Base-by-base conservation (phyloP, 2,888 invertebrate species). In the Platycnemis pennipes region DNA sequence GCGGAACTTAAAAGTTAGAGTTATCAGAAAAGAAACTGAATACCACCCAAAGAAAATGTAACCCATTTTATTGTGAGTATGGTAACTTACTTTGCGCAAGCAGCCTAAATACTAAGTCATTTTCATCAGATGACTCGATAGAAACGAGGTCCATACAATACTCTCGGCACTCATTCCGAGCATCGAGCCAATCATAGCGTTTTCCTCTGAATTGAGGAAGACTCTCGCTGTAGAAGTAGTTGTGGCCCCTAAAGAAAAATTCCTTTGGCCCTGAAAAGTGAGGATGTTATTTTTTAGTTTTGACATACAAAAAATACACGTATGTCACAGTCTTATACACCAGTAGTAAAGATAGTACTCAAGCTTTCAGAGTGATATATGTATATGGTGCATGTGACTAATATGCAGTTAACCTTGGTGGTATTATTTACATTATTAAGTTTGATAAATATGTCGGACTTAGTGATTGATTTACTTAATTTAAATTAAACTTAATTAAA, bases 71-170 rank as follows among this genome's bases (percentile, higher is more conserved):
- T 31, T 91, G 31, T 8, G 88, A 46, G 8, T 56, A 85, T 4
- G 42, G 44, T 46, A 94, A 96, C 97, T 97, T 96, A 98, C 98
- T 98, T 96, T 98, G 98, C 96, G 98, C 98, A 95, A 99, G 98
- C 87, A 98, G 97, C 96, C 98, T 98, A 97, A 98, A 98, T 96
- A 99, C 98, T 96, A 99, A 97, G 96, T 99, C 98, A 96, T 99
- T 99, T 96, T 99, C 98, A 96, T 98, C 98, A 96, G 99, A 98
- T 22, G 98, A 98, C 96, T 99, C 99, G 96, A 99, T 97, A 42
- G 98, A 98, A 91, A 99, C 98, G 95, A 99, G 97, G 96, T 99
- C 99, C 99, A 99, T 99, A 96, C 99, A 99, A 96, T 99, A 99
- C 96, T 99, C 98, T 95, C 99, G 97, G 97, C 99, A 99, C 96